Percentiles rank a stretch among this genome's conserved stretches.
Conservation (phyloP, 2,888 invertebrate species). For the Melipona bicolor region DNA sequence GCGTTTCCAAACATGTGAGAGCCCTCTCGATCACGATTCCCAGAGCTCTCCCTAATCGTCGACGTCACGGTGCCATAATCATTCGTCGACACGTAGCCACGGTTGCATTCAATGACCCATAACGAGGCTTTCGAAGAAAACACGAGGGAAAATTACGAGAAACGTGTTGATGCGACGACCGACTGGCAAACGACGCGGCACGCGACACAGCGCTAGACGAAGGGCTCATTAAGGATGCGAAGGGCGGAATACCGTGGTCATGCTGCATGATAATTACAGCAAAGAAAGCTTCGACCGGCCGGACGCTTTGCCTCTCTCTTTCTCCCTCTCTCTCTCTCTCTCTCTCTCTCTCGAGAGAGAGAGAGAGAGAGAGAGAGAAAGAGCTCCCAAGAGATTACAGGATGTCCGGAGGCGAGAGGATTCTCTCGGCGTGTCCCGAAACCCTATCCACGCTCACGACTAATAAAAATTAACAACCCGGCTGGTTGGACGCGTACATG, state of each 20-base stretch:
- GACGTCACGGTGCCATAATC: slow-evolving; percentile 30
- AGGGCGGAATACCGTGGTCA: slow-evolving; percentile 69
- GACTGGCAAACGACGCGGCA: slow-evolving; percentile 70
- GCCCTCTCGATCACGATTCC: slow-evolving; percentile 26
- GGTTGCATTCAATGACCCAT: slow-evolving; percentile 57
- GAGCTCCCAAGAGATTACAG: slow-evolving; percentile 73
- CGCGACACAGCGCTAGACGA: slow-evolving; percentile 73
- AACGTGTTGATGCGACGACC: slow-evolving; percentile 62
- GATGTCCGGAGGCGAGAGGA: slow-evolving; percentile 79
- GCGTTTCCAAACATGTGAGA: slow-evolving; percentile 16
- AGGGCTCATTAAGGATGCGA: slow-evolving; percentile 76
- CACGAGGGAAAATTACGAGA: slow-evolving; percentile 56
- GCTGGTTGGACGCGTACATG: slow-evolving; percentile 70
- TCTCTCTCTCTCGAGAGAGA: too few relatives aligned
- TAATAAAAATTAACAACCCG: slow-evolving; percentile 72
- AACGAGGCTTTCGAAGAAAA: slow-evolving; percentile 63
- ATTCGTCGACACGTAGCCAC: slow-evolving; percentile 34
- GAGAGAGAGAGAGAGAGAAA: not conserved
- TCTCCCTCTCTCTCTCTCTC: slow-evolving; percentile 36
- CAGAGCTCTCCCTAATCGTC: slow-evolving; percentile 26
- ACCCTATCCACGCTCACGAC: slow-evolving; percentile 61
- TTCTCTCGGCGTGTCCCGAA: slow-evolving; percentile 60
- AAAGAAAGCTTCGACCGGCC: slow-evolving; percentile 61
- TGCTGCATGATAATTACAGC: slow-evolving; percentile 76
- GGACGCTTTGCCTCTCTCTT: slow-evolving; percentile 48